These are phyloP conservation scores for Anthonomus grandis DNA, from an alignment of 1,140 invertebrate genomes.

Conservation along the genomic window DNA sequence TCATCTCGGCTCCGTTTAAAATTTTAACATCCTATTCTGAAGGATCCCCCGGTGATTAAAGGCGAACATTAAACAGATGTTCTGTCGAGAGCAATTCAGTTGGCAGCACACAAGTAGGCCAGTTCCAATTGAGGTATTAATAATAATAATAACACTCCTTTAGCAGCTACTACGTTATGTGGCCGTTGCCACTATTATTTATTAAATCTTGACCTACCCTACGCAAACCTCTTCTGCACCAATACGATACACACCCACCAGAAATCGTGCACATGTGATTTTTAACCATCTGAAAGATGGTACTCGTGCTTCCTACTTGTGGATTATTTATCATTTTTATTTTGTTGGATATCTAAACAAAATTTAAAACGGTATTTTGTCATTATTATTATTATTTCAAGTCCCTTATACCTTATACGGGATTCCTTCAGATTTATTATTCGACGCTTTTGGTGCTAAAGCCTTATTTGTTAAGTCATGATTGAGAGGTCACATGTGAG, in stretches of 20 bases:
- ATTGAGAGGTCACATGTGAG: no score
- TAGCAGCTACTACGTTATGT: constrained; percentile 8
- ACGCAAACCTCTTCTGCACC: constrained; percentile 3
- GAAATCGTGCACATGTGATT: constrained; percentile 5
- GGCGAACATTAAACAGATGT: constrained; percentile 16
- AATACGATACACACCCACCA: constrained; percentile 17
- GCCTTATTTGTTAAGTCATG: no score
- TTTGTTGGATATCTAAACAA: no score
- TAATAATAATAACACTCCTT: constrained; percentile 16
- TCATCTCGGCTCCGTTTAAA: not conserved
- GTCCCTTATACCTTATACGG: no score
- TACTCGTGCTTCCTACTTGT: not conserved
- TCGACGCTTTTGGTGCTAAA: no score
- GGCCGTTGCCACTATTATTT: constrained; percentile 13
- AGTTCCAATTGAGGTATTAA: constrained; percentile 10
- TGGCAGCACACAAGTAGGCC: constrained; percentile 13
- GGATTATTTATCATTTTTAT: not conserved
- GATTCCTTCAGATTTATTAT: no score
- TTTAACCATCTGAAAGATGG: constrained; percentile 5
- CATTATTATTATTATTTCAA: no score
- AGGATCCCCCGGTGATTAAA: not conserved
- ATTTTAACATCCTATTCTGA: not conserved
- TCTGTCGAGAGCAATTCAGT: constrained; percentile 8
- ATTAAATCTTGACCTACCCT: constrained; percentile 23
- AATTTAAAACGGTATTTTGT: no score